These are phyloP conservation scores for Monochamus alternatus DNA, from an alignment of 2,888 invertebrate genomes.

Conservation along the genomic window DNA sequence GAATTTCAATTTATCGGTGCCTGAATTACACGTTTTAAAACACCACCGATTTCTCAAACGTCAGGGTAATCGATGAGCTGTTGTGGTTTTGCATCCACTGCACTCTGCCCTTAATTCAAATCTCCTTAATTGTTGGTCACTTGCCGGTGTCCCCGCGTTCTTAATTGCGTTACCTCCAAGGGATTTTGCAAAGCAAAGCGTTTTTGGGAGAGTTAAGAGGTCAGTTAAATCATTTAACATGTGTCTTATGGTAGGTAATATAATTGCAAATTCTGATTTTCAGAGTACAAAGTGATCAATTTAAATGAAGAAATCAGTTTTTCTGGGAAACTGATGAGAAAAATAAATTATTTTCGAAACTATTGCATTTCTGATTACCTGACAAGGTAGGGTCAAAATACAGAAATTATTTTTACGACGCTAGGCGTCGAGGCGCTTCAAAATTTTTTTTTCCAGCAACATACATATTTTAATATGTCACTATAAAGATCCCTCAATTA, in stretches of 20 bases:
- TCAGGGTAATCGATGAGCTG: slow-evolving; percentile 52
- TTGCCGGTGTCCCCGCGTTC: neutral
- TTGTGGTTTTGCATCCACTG: slow-evolving; percentile 52
- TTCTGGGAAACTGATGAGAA: too few relatives aligned
- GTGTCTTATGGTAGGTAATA: neutral
- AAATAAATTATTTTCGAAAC: too few relatives aligned
- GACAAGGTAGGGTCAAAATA: too few relatives aligned
- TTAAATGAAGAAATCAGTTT: too few relatives aligned
- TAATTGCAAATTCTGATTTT: too few relatives aligned
- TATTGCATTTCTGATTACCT: too few relatives aligned
- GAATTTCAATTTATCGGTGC: slow-evolving; percentile 15
- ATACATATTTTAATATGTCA: too few relatives aligned
- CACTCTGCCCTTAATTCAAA: slow-evolving; percentile 54
- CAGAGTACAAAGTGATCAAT: too few relatives aligned
- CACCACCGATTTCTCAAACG: slow-evolving; percentile 52
- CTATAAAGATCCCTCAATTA: too few relatives aligned
- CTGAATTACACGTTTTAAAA: slow-evolving; percentile 9
- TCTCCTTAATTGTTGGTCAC: slow-evolving; percentile 50
- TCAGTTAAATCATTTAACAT: neutral
- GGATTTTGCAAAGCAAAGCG: neutral
- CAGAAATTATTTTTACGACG: too few relatives aligned
- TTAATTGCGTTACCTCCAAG: neutral
- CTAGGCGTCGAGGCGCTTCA: too few relatives aligned
- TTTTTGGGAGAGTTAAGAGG: neutral
- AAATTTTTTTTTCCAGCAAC: too few relatives aligned